These are phyloP conservation scores for Phalacrocorax brasilianus DNA, from an alignment of 2,113 vertebrate genomes.

Conservation along the genomic window DNA sequence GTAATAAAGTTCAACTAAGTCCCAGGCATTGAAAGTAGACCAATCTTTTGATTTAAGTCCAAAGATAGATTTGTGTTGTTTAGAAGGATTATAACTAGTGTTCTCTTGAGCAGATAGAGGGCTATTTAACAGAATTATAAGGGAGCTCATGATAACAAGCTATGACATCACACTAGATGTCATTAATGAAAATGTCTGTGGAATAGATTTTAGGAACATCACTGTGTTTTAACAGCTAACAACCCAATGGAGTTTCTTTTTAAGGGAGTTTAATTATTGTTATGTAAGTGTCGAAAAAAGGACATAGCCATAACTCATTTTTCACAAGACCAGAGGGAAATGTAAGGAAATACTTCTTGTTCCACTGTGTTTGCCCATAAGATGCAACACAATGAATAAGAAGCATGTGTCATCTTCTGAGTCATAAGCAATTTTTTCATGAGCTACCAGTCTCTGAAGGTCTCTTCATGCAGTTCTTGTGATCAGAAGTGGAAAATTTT, in stretches of 20 bases:
- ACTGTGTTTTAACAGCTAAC: not conserved
- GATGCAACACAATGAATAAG: not conserved
- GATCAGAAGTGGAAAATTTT: not conserved
- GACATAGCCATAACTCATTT: not conserved
- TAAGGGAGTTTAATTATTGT: not conserved
- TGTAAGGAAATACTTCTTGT: not conserved
- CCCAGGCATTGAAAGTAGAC: not conserved
- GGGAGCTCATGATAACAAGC: not conserved
- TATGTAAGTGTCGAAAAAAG: not conserved
- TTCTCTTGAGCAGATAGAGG: not conserved
- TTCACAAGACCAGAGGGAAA: not conserved
- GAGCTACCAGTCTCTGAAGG: not conserved
- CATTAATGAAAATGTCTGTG: not conserved
- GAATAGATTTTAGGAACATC: not conserved
- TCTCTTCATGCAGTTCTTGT: not conserved
- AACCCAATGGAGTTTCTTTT: not conserved
- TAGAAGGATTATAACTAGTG: not conserved
- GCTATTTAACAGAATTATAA: not conserved
- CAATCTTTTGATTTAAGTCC: not conserved
- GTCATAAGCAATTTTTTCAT: not conserved
- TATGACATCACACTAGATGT: not conserved
- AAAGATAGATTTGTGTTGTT: not conserved
- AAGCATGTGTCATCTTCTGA: not conserved
- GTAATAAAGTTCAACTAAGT: not conserved
- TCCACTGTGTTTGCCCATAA: not conserved